Percentiles rank a stretch among this genome's conserved stretches.
Evolutionary conservation across 2,113 vertebrate species (phyloP).

Genomic region (Catharus bicknelli): DNA sequence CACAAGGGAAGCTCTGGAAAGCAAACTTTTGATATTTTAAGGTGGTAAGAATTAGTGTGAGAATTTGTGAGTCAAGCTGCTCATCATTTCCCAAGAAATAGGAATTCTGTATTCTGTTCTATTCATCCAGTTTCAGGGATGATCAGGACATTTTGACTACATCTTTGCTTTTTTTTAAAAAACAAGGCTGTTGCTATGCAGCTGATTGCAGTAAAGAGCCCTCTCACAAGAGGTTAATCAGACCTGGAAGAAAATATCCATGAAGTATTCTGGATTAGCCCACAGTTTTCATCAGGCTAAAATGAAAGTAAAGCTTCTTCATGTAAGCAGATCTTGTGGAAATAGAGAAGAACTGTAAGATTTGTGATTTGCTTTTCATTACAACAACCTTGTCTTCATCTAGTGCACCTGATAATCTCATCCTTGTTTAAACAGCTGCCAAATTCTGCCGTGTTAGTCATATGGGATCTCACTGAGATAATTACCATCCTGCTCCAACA

Average conservation of each 20-base stretch:
- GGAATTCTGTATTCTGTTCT: neutral
- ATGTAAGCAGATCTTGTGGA: neutral
- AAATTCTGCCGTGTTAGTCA: neutral
- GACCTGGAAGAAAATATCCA: neutral
- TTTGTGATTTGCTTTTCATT: neutral
- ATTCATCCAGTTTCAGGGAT: neutral
- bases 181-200: neutral
- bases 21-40: neutral
- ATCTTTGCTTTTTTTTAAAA: neutral
- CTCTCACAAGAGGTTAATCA: neutral
- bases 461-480: neutral
- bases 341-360: neutral
- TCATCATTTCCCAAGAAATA: neutral
- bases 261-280: neutral
- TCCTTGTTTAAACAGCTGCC: constrained; percentile 7
- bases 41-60: neutral
- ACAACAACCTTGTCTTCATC: neutral
- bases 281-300: neutral
- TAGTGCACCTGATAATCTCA: neutral
- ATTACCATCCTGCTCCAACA: neutral
- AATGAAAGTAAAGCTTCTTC: neutral
- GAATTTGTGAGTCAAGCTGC: neutral
- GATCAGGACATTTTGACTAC: neutral
- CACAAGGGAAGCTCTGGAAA: neutral
- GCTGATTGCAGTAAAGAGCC: neutral